phyloP scores from a whole-genome alignment of 2,113 vertebrate species.

The Scophthalmus maximus region DNA sequence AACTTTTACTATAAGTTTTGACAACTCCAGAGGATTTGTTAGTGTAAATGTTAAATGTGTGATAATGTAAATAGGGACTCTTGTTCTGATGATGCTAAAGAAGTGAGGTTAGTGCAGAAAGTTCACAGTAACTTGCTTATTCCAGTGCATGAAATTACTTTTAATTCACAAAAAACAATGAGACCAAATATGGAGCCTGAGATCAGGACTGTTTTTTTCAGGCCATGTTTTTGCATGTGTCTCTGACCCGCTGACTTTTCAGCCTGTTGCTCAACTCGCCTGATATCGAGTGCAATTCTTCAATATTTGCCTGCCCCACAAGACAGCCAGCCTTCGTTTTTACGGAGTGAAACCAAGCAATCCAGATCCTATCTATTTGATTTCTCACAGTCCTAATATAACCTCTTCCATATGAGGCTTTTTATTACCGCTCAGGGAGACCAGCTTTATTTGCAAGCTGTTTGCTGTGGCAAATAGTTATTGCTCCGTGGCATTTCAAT shows the following conservation, averaged over 20 bases:
- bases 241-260: conserved; percentile 32
- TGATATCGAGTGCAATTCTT: conserved; percentile 19
- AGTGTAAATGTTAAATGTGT: not conserved
- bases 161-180: not conserved
- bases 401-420: conserved; percentile 67
- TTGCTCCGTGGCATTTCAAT: conserved; percentile 78
- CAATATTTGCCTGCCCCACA: conserved; percentile 42
- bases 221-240: conserved; percentile 3
- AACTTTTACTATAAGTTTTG: no score
- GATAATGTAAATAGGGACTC: not conserved
- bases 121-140: not conserved
- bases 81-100: not conserved
- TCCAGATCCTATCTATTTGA: conserved; percentile 76
- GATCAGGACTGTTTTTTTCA: not conserved
- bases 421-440: conserved; percentile 76
- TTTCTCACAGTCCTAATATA: conserved; percentile 73
- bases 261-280: conserved; percentile 36
- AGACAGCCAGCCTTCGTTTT: conserved; percentile 26
- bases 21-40: not conserved
- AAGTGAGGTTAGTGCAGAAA: not conserved
- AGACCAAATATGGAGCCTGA: conserved; percentile 3
- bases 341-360: conserved; percentile 53
- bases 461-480: conserved; percentile 80
- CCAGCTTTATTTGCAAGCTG: conserved; percentile 80
- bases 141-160: not conserved